Evolutionary conservation across 1,140 invertebrate species (phyloP).

Genomic region (Sinella curviseta): DNA sequence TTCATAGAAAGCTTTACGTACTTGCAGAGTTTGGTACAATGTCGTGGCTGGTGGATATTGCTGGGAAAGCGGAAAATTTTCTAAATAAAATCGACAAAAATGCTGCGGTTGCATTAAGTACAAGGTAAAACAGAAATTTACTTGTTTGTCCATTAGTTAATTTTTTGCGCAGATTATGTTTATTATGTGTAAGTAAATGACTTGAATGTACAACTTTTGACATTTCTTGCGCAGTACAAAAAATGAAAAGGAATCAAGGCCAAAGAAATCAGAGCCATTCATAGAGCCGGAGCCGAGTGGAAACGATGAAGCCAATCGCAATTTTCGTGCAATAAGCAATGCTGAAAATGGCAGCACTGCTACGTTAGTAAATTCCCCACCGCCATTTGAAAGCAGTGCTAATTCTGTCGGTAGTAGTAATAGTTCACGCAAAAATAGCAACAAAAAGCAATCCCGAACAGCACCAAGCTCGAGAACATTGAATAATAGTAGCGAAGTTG

Average conservation of each 20-base stretch:
- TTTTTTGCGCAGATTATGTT: not conserved
- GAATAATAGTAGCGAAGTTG: not conserved
- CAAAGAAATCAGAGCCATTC: constrained; percentile 1
- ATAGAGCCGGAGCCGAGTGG: not conserved
- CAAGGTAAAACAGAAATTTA: not conserved
- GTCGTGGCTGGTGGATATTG: constrained; percentile 81
- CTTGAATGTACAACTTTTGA: not conserved
- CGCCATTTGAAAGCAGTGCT: not conserved
- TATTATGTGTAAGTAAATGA: not conserved
- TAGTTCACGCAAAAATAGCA: not conserved
- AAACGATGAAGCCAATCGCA: not conserved
- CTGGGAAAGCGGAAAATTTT: constrained; percentile 79
- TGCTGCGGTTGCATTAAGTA: constrained; percentile 68
- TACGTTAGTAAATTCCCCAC: not conserved
- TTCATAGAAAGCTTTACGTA: too few species aligned
- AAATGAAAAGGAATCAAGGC: not conserved
- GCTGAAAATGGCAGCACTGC: not conserved
- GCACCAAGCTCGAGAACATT: not conserved
- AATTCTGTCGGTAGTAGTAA: not conserved
- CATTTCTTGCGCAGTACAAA: not conserved
- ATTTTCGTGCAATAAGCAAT: too few species aligned
- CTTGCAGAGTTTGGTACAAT: constrained; percentile 62
- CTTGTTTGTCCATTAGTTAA: not conserved
- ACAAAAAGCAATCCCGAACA: constrained; percentile 9
- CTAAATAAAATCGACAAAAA: constrained; percentile 82